Evolutionary conservation across 2,113 vertebrate species (phyloP).

Genomic region (Nothobranchius furzeri): DNA sequence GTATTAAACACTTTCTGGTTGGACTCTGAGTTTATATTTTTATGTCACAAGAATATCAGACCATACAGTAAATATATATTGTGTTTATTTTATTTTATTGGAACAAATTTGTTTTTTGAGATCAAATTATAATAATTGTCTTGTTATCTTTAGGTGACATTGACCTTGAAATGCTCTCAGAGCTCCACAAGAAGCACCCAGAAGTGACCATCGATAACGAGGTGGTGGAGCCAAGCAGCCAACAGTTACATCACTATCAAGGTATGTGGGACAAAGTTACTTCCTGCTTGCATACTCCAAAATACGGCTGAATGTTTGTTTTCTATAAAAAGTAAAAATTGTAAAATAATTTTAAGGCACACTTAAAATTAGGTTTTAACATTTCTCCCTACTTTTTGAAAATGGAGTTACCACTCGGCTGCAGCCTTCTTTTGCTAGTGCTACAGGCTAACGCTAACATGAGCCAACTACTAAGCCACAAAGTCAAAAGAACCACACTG

Average conservation of each 20-base stretch:
- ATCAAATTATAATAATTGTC: neutral
- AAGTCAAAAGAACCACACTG: no score
- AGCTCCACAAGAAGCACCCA: constrained; percentile 78
- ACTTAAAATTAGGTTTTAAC: no score
- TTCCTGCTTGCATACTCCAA: neutral
- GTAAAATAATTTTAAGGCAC: constrained; percentile 14
- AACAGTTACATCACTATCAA: constrained; percentile 83
- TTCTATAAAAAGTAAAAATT: neutral
- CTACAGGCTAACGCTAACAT: no score
- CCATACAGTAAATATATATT: neutral
- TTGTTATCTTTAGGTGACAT: constrained; percentile 77
- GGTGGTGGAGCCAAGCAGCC: constrained; percentile 84
- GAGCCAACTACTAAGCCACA: no score
- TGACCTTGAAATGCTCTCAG: constrained; percentile 83
- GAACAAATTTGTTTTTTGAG: neutral
- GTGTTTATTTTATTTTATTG: no score
- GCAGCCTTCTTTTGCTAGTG: no score
- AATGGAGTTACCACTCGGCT: no score
- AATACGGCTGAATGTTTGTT: constrained; percentile 9
- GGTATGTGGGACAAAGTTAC: constrained; percentile 47
- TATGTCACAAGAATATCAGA: neutral
- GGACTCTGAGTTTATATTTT: neutral
- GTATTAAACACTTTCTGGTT: neutral
- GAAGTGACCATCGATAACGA: constrained; percentile 78
- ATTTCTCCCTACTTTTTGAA: no score